A percentile compares a stretch with the other conserved stretches of the same genome.
These are phyloP conservation scores for Watsonalla cultraria DNA, from an alignment of 2,888 invertebrate species.

Conservation along the genomic window DNA sequence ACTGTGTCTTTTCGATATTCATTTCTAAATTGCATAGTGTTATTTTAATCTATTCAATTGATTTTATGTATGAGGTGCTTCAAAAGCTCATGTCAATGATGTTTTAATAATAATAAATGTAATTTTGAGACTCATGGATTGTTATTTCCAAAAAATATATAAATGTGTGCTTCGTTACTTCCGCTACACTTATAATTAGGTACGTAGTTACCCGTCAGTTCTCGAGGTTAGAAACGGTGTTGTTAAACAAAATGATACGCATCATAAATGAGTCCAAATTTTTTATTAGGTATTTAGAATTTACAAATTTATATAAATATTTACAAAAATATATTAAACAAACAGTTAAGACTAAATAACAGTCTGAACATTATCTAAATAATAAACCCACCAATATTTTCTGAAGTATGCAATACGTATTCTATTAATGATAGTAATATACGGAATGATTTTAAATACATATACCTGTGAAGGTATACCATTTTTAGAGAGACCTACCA, in stretches of 20 bases:
- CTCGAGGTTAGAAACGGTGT: too few species aligned
- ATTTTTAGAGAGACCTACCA: too few species aligned
- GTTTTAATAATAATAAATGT: neutral
- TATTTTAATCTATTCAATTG: neutral
- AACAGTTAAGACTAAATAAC: constrained; percentile 1
- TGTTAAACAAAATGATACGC: neutral
- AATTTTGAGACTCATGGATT: neutral
- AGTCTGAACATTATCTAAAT: neutral
- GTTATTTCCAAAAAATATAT: neutral
- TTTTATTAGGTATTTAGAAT: constrained; percentile 7
- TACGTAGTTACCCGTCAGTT: too few species aligned
- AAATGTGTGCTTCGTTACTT: too few species aligned
- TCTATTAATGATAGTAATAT: too few species aligned
- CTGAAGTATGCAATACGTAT: neutral
- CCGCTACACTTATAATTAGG: too few species aligned
- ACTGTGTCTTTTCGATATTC: too few species aligned
- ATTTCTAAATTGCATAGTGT: neutral
- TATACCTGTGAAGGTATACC: too few species aligned
- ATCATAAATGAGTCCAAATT: constrained; percentile 3
- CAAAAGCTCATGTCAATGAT: neutral
- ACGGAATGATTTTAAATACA: too few species aligned
- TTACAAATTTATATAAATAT: constrained; percentile 10
- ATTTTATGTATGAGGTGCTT: neutral
- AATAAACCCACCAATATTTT: constrained; percentile 11
- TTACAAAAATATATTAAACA: constrained; percentile 6